A percentile compares a stretch with the other conserved stretches of the same genome.
Evolutionary conservation across 2,113 vertebrate genomes (phyloP).

Genomic region (Scolopax mira): DNA sequence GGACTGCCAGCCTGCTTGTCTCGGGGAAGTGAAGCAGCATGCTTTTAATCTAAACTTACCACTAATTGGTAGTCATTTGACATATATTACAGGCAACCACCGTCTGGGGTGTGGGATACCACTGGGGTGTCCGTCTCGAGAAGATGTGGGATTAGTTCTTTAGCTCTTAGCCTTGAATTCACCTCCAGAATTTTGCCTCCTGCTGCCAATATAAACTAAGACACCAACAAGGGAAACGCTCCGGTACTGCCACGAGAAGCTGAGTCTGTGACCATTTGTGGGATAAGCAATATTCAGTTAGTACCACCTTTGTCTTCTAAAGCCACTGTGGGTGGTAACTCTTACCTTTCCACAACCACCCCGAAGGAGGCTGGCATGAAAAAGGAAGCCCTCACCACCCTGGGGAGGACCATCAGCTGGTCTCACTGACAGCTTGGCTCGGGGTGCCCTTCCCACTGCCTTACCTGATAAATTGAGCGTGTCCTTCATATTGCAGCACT

Average conservation of each 20-base stretch:
- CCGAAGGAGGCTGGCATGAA: not conserved
- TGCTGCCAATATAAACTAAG: not conserved
- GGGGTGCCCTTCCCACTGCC: not conserved
- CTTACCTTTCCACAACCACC: not conserved
- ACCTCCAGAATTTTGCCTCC: not conserved
- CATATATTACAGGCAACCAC: not conserved
- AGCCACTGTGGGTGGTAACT: not conserved
- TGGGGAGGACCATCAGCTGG: not conserved
- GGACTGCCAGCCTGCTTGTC: not conserved
- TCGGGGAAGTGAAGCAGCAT: not conserved
- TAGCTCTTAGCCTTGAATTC: not conserved
- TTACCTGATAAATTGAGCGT: not conserved
- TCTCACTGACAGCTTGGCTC: not conserved
- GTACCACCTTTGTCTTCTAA: not conserved
- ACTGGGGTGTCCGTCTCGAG: not conserved
- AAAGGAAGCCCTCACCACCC: not conserved
- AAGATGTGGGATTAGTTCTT: not conserved
- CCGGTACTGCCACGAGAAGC: not conserved
- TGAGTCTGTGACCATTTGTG: fast-evolving
- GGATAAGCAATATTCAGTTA: not conserved
- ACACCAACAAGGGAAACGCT: not conserved
- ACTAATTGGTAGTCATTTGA: not conserved
- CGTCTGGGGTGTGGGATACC: not conserved
- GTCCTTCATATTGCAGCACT: not conserved
- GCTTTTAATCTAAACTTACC: not conserved